Evolutionary conservation across 2,113 vertebrate genomes (phyloP).

Genomic region (Physeter macrocephalus): DNA sequence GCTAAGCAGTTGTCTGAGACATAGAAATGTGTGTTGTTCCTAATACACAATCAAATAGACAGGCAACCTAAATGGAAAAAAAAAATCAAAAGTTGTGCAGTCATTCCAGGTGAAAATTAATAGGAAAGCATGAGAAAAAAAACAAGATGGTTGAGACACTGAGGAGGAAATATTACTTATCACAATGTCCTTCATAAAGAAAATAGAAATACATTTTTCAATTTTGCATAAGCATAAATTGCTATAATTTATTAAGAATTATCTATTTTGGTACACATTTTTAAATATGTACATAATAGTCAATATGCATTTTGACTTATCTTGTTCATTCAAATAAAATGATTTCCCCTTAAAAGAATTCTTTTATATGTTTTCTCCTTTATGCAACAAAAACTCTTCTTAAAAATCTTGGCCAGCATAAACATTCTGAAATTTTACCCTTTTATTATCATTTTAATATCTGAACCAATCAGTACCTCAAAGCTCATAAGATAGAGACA

Average conservation of each 20-base stretch:
- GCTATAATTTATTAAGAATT: background rate
- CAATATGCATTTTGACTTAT: background rate
- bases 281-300: background rate
- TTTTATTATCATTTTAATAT: background rate
- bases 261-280: background rate
- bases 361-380: background rate
- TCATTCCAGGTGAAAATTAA: background rate
- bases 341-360: background rate
- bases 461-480: background rate
- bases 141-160: background rate
- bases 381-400: background rate
- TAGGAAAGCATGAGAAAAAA: background rate
- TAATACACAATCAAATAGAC: background rate
- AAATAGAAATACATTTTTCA: background rate
- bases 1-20: background rate
- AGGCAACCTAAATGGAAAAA: background rate
- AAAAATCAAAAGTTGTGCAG: background rate
- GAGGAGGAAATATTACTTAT: background rate
- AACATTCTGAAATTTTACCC: background rate
- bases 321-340: background rate
- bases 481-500: background rate
- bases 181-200: background rate
- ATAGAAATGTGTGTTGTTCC: background rate
- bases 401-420: background rate
- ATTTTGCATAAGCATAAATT: background rate